Evolutionary conservation across 2,113 vertebrate species (phyloP).

Genomic region (Pituophis catenifer): DNA sequence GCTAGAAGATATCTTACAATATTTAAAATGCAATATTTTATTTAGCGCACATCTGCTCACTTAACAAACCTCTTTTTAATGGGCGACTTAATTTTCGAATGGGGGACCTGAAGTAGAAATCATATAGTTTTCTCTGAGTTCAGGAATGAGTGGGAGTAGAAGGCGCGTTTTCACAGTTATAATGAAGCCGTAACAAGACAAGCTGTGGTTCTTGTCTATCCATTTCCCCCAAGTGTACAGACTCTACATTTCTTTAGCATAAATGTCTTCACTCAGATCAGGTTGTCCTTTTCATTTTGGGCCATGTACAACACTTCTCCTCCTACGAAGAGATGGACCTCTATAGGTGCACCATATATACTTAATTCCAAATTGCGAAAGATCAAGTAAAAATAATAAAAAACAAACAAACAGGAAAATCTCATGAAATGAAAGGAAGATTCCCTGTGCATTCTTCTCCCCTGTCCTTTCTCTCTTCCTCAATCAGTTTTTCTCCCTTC

Average conservation of each 20-base stretch:
- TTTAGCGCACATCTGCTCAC: neutral
- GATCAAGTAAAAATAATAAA: neutral
- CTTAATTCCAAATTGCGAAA: neutral
- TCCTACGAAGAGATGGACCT: neutral
- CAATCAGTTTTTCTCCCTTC: neutral
- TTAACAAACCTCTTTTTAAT: neutral
- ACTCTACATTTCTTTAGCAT: neutral
- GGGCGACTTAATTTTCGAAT: neutral
- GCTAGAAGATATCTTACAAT: neutral
- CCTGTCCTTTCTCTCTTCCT: neutral
- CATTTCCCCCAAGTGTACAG: neutral
- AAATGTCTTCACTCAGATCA: neutral
- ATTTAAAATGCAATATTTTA: neutral
- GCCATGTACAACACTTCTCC: neutral
- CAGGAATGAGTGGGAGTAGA: neutral
- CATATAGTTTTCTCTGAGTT: neutral
- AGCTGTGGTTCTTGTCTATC: neutral
- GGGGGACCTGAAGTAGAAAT: neutral
- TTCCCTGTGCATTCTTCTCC: neutral
- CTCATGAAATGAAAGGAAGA: neutral
- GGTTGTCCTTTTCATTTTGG: neutral
- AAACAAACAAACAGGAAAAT: neutral
- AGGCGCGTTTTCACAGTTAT: neutral
- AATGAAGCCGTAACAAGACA: neutral
- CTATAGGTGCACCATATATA: neutral